These are phyloP conservation scores for Telmatochromis sp. DNA, from an alignment of 2,113 vertebrate genomes.

Conservation along the genomic window DNA sequence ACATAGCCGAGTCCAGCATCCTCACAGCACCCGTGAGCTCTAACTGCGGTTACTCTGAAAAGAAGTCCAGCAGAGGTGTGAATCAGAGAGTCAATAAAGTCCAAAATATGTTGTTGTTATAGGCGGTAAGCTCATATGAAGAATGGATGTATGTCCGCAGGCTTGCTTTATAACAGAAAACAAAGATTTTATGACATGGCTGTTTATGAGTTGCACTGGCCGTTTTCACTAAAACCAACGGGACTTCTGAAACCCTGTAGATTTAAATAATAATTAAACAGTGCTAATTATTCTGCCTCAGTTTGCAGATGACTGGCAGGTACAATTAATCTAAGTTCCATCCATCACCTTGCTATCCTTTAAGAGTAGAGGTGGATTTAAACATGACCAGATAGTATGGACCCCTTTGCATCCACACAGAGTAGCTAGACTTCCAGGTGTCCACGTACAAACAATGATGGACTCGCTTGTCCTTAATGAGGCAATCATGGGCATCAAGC, in stretches of 20 bases:
- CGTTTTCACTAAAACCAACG: not conserved
- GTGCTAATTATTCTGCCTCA: not conserved
- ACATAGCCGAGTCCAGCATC: not conserved
- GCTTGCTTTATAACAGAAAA: not conserved
- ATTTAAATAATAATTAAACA: not conserved
- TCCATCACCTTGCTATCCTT: not conserved
- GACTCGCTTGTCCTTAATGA: not conserved
- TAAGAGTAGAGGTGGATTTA: not conserved
- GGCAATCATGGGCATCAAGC: not conserved
- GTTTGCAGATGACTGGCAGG: not conserved
- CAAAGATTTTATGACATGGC: not conserved
- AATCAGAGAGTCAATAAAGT: not conserved
- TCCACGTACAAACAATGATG: not conserved
- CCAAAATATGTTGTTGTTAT: not conserved
- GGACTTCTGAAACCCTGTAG: not conserved
- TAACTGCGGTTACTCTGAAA: not conserved
- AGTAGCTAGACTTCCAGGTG: not conserved
- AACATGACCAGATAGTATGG: not conserved
- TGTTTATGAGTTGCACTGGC: not conserved
- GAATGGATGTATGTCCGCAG: not conserved
- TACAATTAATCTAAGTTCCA: not conserved
- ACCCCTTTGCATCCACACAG: not conserved
- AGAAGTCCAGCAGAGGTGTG: not conserved
- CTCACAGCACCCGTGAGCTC: not conserved
- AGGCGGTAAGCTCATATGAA: not conserved